phyloP scores from a whole-genome alignment of 2,797 vertebrate genomes.

The Tympanoctomys barrerae region DNA sequence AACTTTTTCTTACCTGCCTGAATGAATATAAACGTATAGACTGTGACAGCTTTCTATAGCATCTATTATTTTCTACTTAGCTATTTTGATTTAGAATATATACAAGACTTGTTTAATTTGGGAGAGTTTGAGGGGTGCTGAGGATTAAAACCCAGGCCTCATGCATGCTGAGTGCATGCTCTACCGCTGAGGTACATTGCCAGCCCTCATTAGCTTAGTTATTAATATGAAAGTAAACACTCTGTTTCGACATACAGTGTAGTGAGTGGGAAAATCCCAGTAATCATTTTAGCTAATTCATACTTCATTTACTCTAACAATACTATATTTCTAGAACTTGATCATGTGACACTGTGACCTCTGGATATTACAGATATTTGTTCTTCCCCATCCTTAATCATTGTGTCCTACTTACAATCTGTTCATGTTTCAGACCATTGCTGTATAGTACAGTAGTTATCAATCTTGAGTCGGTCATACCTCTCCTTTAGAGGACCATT shows the following conservation, averaged over 20 bases:
- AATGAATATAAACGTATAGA: not conserved
- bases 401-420: slow-evolving; percentile 1
- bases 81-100: slow-evolving; percentile 30
- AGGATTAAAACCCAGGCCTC: not conserved
- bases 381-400: not conserved
- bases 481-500: not conserved
- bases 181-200: not conserved
- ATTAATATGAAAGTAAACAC: slow-evolving; percentile 35
- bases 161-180: not conserved
- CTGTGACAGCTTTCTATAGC: not conserved
- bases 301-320: slow-evolving; percentile 4
- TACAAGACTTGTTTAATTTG: not conserved
- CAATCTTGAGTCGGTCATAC: not conserved
- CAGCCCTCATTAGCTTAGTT: not conserved
- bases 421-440: slow-evolving; percentile 56
- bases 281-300: slow-evolving; percentile 54
- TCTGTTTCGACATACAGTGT: not conserved
- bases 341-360: slow-evolving; percentile 27
- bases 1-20: not conserved
- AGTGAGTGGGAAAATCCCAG: slow-evolving; percentile 35
- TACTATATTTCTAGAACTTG: slow-evolving; percentile 30
- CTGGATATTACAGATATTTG: not conserved
- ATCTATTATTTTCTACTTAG: not conserved
- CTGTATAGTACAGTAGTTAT: not conserved
- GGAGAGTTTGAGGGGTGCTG: too few relatives aligned